Base-by-base conservation (phyloP, 2,113 vertebrate genomes). In the Pampusana beccarii region DNA sequence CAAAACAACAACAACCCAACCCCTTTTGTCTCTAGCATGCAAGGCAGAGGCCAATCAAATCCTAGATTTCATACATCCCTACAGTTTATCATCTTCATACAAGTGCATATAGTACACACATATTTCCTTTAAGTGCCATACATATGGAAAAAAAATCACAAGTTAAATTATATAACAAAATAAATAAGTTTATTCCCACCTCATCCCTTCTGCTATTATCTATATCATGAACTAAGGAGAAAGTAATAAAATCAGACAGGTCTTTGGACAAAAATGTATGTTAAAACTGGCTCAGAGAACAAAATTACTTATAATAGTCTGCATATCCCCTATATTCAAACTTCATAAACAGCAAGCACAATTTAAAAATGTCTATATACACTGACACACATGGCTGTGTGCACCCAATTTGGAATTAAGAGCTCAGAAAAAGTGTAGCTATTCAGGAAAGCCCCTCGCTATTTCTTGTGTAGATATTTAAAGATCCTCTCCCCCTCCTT, bases 261-360 rank as follows among this genome's bases (percentile, higher is more conserved):
- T 98, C 97, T 98, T 98, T 98, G 97, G 97, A 98, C 96, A 95
- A 97, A 98, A 93, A 97, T 96, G 96, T 92, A 96, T 95, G 95
- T 96, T 95, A 95, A 94, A 97, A 97, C 78, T 97, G 97, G 98
- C 97, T 98, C 98, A 98, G 96, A 97, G 92, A 96, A 93, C 56
- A 94, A 90, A 80, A 93, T 82, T 72, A 95, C 83, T 93, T 75
- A 96, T 74, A 95, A 77, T 77, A 84, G 70, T 91, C 86, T 90
- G 87, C 86, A 50, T 70, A 97, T 90, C 74, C 95, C 77, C 91
- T 92, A 57, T 96, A 95, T 9, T 94, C 85, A 97, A 92, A 96
- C 72, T 86, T 96, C 89, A 72, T 78, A 89, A 95, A 93, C 42
- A 86, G 61, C 97, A 98, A 97, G 96, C 97, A 94, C 92, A 94